A percentile compares a stretch with the other conserved stretches of the same genome.
Evolutionary conservation across 2,113 vertebrate genomes (phyloP).

Genomic region (Tachysurus vachellii): DNA sequence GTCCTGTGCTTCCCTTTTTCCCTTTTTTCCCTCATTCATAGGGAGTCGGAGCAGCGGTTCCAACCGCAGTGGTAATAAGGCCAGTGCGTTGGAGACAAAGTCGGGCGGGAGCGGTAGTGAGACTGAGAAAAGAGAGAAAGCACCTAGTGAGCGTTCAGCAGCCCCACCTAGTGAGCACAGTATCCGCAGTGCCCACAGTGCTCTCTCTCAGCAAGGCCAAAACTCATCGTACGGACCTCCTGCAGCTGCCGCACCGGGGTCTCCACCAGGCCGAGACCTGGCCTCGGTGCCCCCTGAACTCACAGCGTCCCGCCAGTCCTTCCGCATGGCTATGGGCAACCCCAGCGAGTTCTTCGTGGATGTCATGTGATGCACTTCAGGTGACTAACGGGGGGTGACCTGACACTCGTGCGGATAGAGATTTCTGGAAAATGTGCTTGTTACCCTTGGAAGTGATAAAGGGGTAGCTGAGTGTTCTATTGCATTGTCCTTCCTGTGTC

Average conservation of each 20-base stretch:
- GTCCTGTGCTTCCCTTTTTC: not conserved
- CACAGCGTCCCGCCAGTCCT: slow-evolving; percentile 90
- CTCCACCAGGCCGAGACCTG: slow-evolving; percentile 78
- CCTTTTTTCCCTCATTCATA: slow-evolving; percentile 54
- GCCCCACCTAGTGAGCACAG: slow-evolving; percentile 70
- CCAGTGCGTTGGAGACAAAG: slow-evolving; percentile 65
- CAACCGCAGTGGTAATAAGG: slow-evolving; percentile 82
- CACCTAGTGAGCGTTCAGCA: slow-evolving; percentile 74
- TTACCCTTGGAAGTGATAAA: slow-evolving; percentile 2
- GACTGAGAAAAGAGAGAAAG: slow-evolving; percentile 76
- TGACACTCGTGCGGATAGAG: slow-evolving; percentile 27
- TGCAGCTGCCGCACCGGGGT: slow-evolving; percentile 71
- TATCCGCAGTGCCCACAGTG: slow-evolving; percentile 74
- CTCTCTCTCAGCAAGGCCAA: slow-evolving; percentile 73
- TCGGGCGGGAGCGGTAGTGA: slow-evolving; percentile 83
- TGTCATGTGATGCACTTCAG: slow-evolving; percentile 83
- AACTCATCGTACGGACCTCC: slow-evolving; percentile 72
- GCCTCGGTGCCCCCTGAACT: slow-evolving; percentile 86
- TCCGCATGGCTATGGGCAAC: slow-evolving; percentile 95
- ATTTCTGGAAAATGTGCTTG: slow-evolving; percentile 14
- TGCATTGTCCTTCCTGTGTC: slow-evolving; percentile 43
- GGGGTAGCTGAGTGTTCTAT: slow-evolving; percentile 27
- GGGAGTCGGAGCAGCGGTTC: slow-evolving; percentile 91
- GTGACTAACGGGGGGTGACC: slow-evolving; percentile 33
- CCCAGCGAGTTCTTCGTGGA: slow-evolving; percentile 97